Evolutionary conservation across 1,140 invertebrate species (phyloP), one percentile per base, ranked within the genome.

Genomic region (Drosophila setifemur): DNA sequence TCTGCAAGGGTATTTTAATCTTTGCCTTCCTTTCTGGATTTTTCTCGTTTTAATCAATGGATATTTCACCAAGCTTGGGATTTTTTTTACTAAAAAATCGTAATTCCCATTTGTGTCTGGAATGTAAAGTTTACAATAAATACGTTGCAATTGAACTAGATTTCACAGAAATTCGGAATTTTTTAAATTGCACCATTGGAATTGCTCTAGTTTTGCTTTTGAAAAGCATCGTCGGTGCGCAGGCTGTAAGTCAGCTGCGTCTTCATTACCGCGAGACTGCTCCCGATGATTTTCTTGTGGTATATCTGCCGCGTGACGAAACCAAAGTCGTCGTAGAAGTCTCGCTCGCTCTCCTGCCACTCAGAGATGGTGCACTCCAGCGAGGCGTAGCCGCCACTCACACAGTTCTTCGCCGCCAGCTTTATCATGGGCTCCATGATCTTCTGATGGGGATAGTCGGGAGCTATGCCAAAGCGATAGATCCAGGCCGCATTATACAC

Each of bases 241-340:
- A 90, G 33, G 21, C 69, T 69, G 18, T 49, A 87, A 0, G 88
- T 88, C 6, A 90, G 43, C 54, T 90, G 89, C 1, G 89, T 78
- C 25, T 90, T 90, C 85, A 89, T 87, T 6, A 90, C 85, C 1
- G 86, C 71, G 11, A 90, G 39, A 7, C 68, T 90, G 49, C 77
- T 89, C 18, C 89, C 89, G 19, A 90, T 78, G 7, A 90, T 90
- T 53, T 88, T 83, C 29, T 90, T 90, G 18, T 90, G 89, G 67
- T 90, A 90, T 18, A 90, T 90, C 55, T 90, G 89, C 1, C 89
- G 63, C 6, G 89, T 90, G 5, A 64, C 64, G 50, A 90, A 90
- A 0, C 89, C 89, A 4, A 82, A 52, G 21, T 78, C 75, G 9
- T 89, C 75, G 50, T 68, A 90, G 28, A 89, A 88, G 19, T 90